Base-by-base conservation (phyloP, 2,797 vertebrate species). In the Loriculus beryllinus region DNA sequence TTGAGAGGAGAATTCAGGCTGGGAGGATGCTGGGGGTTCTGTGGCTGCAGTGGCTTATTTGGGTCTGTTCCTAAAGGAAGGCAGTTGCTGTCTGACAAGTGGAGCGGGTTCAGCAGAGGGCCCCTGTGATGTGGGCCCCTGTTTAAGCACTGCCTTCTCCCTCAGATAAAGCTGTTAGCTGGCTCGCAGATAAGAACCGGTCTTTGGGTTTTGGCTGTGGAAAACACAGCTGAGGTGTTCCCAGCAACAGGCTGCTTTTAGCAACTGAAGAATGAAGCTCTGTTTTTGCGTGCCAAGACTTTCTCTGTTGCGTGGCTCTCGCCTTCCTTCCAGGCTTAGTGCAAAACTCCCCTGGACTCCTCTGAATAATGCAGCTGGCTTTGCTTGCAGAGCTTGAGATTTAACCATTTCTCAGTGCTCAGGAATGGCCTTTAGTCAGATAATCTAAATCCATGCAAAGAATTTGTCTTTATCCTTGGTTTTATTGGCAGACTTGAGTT, bases 41-140 rank as follows among this genome's bases (percentile, higher is more conserved):
- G 7, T 17, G 12, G 4, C 12, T 3, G 17, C 29, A 7, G 14
- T 9, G 14, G 43, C 7, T 35, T 29, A 6, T 5, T 59, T 23
- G 63, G 7, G 54, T 2, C n/a, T 78, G 16, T 12, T 37, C 14
- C 62, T 11, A 16, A 6, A 48, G 63, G 74, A 21, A 3, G 35
- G 31, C 1, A 7, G 4, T 25, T 1, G 37, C 37, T 21, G 31
- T 6, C 57, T 56, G 76, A 7, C 10, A 2, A 11, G 3, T 1
- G 12, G 35, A 11, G 42, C 0, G 20, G 25, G 35, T 42, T 64
- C 42, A 33, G 40, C 59, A n/a, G 48, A 22, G 28, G 28, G 18
- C 15, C 77, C 28, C n/a, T 37, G 54, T 25, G 52, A 14, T 16
- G 31, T 52, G 14, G 12, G 5, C 70, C 35, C 39, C 17, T 17